Base-by-base conservation (phyloP, 2,797 vertebrate genomes). In the Scarus forsteni region DNA sequence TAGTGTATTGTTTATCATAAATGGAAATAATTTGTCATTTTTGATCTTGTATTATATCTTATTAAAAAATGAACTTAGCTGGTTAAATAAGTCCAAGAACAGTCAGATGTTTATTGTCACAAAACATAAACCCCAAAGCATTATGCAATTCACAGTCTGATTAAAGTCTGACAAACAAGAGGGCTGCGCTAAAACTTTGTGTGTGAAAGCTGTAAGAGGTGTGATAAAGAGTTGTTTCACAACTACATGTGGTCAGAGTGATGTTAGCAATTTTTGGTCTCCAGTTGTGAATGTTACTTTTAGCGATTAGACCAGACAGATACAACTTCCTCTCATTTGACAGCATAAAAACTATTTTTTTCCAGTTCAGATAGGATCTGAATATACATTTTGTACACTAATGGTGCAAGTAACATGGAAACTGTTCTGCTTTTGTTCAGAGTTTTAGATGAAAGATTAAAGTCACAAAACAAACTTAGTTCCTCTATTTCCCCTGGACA, bases 401-500 rank as follows among this genome's bases (percentile, higher is more conserved):
- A 11, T 6, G 16, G 7, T 18, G 35, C 7, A n/a, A 18, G 40
- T 56, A 52, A 7, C 10, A 56, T 7, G 62, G n/a, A 49, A 27
- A 27, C 6, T 53, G 38, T n/a, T 42, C 19, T 7, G 15, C 0
- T 36, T 9, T 38, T 51, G 18, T 54, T 50, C 19, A 0, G 10
- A 35, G 15, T 10, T 19, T 57, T 6, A 71, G 34, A 70, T 60
- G 67, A 59, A 14, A 80, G 16, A 52, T 14, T 27, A 67, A 58
- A 83, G 60, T 64, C 18, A 63, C 54, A 78, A 16, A 70, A 71
- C 27, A 62, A 53, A 43, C 38, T 67, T 70, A 39, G 73, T 92
- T 92, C 88, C 87, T 85, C 80, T 88, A 70, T 89, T 88, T 62
- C n/a, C 12, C 7, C 3, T 6, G 0, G 16, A 46, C 36, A 73